Percentiles rank a stretch among this genome's conserved stretches.
Conservation (phyloP, 2,797 vertebrate species). For the Taenioides sp. region DNA sequence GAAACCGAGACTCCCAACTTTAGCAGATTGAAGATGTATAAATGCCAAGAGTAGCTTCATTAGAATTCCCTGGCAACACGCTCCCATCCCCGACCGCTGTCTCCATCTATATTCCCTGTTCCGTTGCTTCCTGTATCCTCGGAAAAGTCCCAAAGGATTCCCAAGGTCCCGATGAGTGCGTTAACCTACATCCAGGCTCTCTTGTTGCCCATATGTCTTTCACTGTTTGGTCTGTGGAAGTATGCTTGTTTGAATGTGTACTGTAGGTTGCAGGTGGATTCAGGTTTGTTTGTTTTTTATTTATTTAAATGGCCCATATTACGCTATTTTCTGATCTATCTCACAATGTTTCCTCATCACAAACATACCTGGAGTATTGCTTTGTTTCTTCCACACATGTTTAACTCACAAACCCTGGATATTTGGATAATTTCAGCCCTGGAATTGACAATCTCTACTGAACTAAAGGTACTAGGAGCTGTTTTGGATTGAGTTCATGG, state of each 20-base stretch:
- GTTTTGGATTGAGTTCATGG: too few relatives aligned
- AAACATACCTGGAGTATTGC: too few relatives aligned
- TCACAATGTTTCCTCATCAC: too few relatives aligned
- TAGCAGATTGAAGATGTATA: constrained; percentile 4
- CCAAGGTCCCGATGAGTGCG: constrained; percentile 23
- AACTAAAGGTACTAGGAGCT: too few relatives aligned
- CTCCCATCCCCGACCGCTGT: constrained; percentile 2
- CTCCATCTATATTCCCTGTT: constrained; percentile 6
- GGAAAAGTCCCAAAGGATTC: constrained; percentile 22
- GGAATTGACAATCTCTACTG: too few relatives aligned
- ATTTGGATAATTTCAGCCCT: too few relatives aligned
- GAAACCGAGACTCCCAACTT: constrained; percentile 7
- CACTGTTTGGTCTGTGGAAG: constrained; percentile 2
- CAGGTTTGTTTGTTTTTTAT: too few relatives aligned
- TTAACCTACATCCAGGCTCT: constrained; percentile 30
- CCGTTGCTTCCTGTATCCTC: constrained; percentile 15
- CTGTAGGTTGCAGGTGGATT: constrained; percentile 3
- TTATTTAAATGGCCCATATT: too few relatives aligned
- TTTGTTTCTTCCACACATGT: too few relatives aligned
- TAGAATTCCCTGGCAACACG: constrained; percentile 16
- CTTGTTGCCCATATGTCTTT: constrained; percentile 23
- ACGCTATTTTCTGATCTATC: too few relatives aligned
- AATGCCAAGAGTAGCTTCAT: constrained; percentile 22
- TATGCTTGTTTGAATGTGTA: constrained; percentile 15
- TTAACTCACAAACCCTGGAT: too few relatives aligned